Base-by-base conservation (phyloP, 2,888 invertebrate genomes). In the Drosophila ezoana region DNA sequence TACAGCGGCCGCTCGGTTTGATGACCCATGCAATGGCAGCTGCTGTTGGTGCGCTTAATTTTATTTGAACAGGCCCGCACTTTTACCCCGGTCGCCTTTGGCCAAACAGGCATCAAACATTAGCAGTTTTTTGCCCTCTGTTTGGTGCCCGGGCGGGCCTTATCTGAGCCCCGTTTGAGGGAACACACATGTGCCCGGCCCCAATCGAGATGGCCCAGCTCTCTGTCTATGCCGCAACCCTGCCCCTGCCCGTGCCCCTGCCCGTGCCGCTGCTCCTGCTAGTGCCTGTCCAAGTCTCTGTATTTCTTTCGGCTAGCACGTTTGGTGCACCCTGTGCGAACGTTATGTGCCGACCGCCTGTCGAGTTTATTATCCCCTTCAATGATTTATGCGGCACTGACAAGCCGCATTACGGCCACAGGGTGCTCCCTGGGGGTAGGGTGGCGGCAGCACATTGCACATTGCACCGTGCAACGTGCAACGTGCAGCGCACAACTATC, bases 91-190 rank as follows among this genome's bases (percentile, higher is more conserved):
- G 13, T 0, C 33, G 14, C 11, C 40, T 23, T 40, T 16, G 54
- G 52, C 13, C 62, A 41, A 54, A 32, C 23, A 35, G 62, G 53
- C 62, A 67, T 52, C 67, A 57, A 59, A 72, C 75, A 80, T 78
- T 81, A 72, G 73, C 57, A 81, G 82, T 84, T 82, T 81, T 81
- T 87, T 87, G 87, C 73, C 86, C 82, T 70, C 79, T 49, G 68
- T 44, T 49, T 51, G 64, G 59, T 44, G 54, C 60, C 56, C 32
- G 28, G 58, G 32, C 38, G 44, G 38, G 33, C 53, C 77, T 77
- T 87, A 87, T 81, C 87, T 81, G 44, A 80, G 79, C 66, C 43
- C 65, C 64, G 65, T 68, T 71, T 61, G 48, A 67, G 33, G 49
- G 45, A 61, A 71, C 72, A 65, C 59, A 65, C 33, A 62, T n/a